Conservation (phyloP, 2,797 vertebrate species). For the Merluccius polli region DNA sequence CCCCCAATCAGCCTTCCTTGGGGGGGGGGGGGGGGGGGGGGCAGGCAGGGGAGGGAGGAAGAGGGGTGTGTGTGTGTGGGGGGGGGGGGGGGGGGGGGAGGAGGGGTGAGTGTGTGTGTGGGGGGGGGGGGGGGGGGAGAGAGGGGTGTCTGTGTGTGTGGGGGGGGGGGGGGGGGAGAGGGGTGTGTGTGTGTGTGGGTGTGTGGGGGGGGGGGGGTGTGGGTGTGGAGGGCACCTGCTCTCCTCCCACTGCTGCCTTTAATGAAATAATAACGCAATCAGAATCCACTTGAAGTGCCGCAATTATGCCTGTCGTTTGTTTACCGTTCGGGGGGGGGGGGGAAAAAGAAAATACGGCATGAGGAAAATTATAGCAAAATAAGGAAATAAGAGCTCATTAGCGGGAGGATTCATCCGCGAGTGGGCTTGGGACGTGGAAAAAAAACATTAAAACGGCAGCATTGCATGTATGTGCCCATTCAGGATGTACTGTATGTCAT, state of each 20-base stretch:
- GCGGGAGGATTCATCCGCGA: conserved; percentile 1
- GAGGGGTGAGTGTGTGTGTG: no score
- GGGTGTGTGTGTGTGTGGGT: no score
- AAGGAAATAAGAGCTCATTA: conserved; percentile 52
- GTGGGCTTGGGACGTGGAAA: conserved; percentile 6
- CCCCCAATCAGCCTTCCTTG: neutral
- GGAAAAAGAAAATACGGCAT: neutral
- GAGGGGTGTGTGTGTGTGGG: no score
- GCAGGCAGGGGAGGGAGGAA: no score
- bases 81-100: no score
- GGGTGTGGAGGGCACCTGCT: conserved; percentile 69
- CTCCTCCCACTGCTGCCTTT: conserved; percentile 59
- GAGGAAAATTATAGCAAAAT: neutral
- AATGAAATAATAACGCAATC: conserved; percentile 77
- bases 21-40: no score
- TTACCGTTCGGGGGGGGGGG: conserved; percentile 60
- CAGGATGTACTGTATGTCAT: conserved; percentile 25
- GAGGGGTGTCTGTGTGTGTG: no score
- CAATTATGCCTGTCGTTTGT: conserved; percentile 69
- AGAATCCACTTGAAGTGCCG: conserved; percentile 58
- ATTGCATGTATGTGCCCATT: conserved; percentile 12
- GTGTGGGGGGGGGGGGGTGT: no score
- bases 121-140: no score
- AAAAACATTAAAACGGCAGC: neutral
- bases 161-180: no score